phyloP scores from a whole-genome alignment of 2,113 vertebrate genomes.

The Nycticorax nycticorax region DNA sequence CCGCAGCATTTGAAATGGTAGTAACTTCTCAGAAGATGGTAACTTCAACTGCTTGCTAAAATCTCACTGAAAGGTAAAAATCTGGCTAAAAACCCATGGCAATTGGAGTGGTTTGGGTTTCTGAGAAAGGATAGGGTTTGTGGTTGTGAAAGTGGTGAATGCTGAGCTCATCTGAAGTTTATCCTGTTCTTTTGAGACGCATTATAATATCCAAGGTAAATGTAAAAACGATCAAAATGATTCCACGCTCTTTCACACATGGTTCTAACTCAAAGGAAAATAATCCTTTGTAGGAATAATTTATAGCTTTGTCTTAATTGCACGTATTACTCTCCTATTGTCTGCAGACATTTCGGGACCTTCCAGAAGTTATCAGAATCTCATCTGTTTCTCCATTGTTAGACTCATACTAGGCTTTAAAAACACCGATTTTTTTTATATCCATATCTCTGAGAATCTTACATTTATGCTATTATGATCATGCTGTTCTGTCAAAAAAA shows the following conservation, averaged over 20 bases:
- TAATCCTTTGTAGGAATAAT: neutral
- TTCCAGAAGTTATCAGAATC: neutral
- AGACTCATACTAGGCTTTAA: neutral
- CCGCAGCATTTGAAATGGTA: neutral
- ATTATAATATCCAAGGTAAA: neutral
- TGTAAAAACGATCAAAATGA: neutral
- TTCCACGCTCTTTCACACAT: neutral
- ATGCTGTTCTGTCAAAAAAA: neutral
- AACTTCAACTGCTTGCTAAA: neutral
- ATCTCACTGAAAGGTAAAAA: neutral
- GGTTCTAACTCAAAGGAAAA: neutral
- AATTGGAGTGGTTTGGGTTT: neutral
- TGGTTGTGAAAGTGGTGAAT: neutral
- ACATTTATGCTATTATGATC: neutral
- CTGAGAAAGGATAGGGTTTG: neutral
- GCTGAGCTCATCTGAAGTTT: neutral
- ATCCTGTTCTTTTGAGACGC: neutral
- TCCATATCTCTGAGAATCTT: neutral
- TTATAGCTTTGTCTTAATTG: neutral
- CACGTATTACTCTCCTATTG: neutral
- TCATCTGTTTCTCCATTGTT: neutral
- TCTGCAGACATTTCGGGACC: neutral
- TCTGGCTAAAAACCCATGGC: neutral
- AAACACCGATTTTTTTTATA: neutral
- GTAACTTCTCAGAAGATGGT: neutral